Evolutionary conservation across 2,113 vertebrate genomes (phyloP).

Genomic region (Leiothrix lutea): DNA sequence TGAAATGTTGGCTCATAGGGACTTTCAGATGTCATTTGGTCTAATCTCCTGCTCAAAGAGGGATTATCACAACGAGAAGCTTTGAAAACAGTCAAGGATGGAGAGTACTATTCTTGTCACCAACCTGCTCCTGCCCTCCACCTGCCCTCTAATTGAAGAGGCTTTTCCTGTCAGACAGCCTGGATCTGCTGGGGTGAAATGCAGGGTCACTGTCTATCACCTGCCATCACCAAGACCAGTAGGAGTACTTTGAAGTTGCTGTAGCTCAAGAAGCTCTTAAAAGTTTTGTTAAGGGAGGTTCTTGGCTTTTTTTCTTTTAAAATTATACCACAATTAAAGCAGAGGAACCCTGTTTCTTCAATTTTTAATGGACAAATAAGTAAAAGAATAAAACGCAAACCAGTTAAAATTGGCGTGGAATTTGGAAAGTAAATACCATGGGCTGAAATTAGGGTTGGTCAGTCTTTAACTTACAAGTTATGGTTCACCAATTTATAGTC

Average conservation of each 20-base stretch:
- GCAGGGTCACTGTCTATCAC: fast-evolving
- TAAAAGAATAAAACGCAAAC: background rate
- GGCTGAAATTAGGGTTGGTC: background rate
- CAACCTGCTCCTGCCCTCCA: background rate
- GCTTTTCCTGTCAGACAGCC: background rate
- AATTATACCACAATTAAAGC: background rate
- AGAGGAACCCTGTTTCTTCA: background rate
- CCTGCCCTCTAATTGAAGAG: background rate
- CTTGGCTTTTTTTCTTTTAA: background rate
- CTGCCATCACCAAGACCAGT: background rate
- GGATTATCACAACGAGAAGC: background rate
- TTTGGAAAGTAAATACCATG: background rate
- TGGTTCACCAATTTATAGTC: background rate
- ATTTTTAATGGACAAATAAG: background rate
- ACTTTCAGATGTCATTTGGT: background rate
- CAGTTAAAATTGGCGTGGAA: background rate
- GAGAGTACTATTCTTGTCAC: background rate
- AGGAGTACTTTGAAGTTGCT: background rate
- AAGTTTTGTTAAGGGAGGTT: background rate
- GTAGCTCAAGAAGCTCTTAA: background rate
- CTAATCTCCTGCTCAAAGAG: background rate
- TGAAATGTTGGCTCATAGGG: background rate
- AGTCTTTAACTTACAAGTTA: background rate
- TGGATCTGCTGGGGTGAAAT: background rate
- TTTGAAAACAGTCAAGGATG: background rate